Percentiles rank a stretch among this genome's conserved stretches.
Evolutionary conservation across 1,140 invertebrate species (phyloP).

Genomic region (Delia radicum): DNA sequence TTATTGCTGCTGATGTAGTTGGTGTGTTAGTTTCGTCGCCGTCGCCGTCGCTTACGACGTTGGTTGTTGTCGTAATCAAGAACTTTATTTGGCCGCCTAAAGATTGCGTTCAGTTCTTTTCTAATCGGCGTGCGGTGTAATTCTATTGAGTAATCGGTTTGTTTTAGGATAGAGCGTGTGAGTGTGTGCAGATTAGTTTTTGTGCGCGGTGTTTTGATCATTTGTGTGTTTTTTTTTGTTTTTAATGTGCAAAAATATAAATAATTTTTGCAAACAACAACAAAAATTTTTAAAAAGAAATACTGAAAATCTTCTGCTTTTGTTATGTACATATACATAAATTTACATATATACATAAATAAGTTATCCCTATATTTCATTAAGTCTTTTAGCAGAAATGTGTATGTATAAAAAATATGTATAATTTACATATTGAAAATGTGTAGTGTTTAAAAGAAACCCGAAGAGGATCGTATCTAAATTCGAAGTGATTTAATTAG

Average conservation of each 20-base stretch:
- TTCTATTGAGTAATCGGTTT: conserved; percentile 25
- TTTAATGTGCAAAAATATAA: background rate
- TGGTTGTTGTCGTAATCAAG: conserved; percentile 27
- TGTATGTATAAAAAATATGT: no score
- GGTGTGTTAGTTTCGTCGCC: conserved; percentile 5
- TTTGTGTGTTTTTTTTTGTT: background rate
- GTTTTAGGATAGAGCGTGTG: background rate
- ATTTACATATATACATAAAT: no score
- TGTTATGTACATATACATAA: no score
- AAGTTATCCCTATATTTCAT: no score
- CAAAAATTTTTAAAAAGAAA: background rate
- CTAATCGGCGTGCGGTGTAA: conserved; percentile 40
- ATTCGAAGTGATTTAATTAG: no score
- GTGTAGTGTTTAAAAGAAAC: no score
- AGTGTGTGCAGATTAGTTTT: background rate
- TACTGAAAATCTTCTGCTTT: no score
- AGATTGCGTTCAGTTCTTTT: conserved; percentile 43
- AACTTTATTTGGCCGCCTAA: conserved; percentile 27
- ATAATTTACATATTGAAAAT: no score
- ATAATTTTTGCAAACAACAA: background rate
- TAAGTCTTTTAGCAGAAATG: no score
- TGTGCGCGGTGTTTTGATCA: conserved; percentile 3
- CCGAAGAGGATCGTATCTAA: no score
- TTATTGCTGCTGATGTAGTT: conserved; percentile 7
- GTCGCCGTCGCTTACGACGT: background rate